Evolutionary conservation across 1,140 invertebrate species (phyloP).

Genomic region (Aplysia californica): DNA sequence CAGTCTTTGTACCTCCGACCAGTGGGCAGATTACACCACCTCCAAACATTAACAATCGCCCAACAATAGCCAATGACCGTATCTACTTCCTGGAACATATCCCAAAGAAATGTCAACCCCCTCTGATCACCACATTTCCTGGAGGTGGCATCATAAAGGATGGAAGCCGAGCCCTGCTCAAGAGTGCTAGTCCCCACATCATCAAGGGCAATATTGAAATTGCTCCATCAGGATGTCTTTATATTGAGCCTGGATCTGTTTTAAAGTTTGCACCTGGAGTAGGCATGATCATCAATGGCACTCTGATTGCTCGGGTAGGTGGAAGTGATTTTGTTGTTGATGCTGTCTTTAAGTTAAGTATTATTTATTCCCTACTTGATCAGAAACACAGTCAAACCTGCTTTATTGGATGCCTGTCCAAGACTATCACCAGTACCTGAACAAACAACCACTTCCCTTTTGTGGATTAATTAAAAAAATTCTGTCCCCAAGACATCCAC

Average conservation of each 20-base stretch:
- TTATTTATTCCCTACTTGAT: too few relatives aligned
- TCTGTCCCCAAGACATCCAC: too few relatives aligned
- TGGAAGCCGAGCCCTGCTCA: constrained; percentile 49
- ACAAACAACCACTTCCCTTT: too few relatives aligned
- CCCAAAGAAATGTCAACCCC: constrained; percentile 46
- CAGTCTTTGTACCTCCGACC: too few relatives aligned
- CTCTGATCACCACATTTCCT: constrained; percentile 38
- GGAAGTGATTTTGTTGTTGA: neutral
- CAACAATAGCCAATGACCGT: constrained; percentile 49
- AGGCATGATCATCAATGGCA: constrained; percentile 89
- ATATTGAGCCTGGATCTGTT: constrained; percentile 87
- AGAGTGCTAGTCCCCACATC: constrained; percentile 47
- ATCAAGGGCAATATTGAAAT: constrained; percentile 58
- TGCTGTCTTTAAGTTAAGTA: too few relatives aligned
- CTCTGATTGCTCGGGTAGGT: constrained; percentile 86
- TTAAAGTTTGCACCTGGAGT: constrained; percentile 88
- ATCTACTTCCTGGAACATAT: constrained; percentile 50
- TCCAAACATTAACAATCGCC: constrained; percentile 43
- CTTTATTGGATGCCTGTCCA: too few relatives aligned
- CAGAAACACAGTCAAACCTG: too few relatives aligned
- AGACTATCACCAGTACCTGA: too few relatives aligned
- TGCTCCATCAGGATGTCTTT: constrained; percentile 68
- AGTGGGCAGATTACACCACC: constrained; percentile 33
- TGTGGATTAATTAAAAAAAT: too few relatives aligned
- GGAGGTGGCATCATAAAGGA: constrained; percentile 44